Conservation (phyloP, 1,140 invertebrate species). For the Lasioglossum baleicum region DNA sequence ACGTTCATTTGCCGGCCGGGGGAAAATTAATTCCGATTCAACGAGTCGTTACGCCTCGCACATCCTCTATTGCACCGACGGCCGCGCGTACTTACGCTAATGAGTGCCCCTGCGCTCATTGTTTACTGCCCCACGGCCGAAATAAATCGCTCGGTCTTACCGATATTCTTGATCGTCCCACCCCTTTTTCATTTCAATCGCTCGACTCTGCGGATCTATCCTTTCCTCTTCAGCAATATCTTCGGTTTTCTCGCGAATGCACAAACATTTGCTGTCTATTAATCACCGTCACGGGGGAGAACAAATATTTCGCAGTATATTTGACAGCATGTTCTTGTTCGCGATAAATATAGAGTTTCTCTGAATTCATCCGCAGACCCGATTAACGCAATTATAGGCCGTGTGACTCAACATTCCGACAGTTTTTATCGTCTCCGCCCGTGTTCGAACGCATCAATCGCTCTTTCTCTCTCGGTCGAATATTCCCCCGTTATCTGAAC, state of each 20-base stretch:
- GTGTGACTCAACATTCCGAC: slow-evolving; percentile 17
- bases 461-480: slow-evolving; percentile 9
- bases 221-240: too few relatives aligned
- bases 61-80: background rate
- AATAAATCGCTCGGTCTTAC: slow-evolving; percentile 1
- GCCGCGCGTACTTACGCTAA: background rate
- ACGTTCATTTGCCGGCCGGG: background rate
- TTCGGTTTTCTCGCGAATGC: too few relatives aligned
- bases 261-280: too few relatives aligned
- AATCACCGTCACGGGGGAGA: too few relatives aligned
- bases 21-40: slow-evolving; percentile 5
- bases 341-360: background rate
- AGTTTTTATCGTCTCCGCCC: slow-evolving; percentile 22
- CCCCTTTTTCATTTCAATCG: too few relatives aligned
- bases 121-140: background rate
- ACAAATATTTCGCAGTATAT: too few relatives aligned
- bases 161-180: background rate
- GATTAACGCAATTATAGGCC: background rate
- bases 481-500: slow-evolving; percentile 49
- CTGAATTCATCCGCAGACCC: background rate
- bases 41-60: background rate
- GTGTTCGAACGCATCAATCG: slow-evolving; percentile 22
- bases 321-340: background rate
- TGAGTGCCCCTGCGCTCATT: background rate
- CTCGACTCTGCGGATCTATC: too few relatives aligned